These are phyloP conservation scores for Amniataba percoides DNA, from an alignment of 2,797 vertebrate genomes.

Conservation along the genomic window DNA sequence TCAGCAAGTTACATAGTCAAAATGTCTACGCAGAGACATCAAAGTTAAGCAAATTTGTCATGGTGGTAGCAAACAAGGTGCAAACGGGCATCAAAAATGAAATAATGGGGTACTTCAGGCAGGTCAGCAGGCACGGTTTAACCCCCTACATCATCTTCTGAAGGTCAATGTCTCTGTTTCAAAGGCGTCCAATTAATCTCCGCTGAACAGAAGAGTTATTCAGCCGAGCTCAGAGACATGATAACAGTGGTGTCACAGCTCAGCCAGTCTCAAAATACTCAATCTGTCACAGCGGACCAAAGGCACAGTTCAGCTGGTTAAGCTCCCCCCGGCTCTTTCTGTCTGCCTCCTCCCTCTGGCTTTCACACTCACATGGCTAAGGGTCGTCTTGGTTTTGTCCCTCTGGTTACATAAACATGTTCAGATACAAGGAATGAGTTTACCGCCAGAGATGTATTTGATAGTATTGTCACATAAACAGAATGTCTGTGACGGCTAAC, in stretches of 20 bases:
- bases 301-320: slow-evolving; percentile 43
- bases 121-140: slow-evolving; percentile 21
- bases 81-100: slow-evolving; percentile 20
- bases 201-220: slow-evolving; percentile 42
- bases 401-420: slow-evolving; percentile 17
- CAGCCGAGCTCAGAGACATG: slow-evolving; percentile 44
- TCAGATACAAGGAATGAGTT: background rate
- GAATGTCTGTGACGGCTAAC: background rate
- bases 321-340: slow-evolving; percentile 27
- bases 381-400: slow-evolving; percentile 15
- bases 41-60: background rate
- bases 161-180: slow-evolving; percentile 44
- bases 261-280: slow-evolving; percentile 54
- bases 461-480: background rate
- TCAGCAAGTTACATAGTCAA: slow-evolving; percentile 3
- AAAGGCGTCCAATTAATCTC: slow-evolving; percentile 52
- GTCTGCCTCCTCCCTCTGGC: slow-evolving; percentile 12
- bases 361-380: slow-evolving; percentile 18
- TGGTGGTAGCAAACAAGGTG: background rate
- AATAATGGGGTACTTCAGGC: background rate
- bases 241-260: slow-evolving; percentile 45
- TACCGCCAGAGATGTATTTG: background rate
- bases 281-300: slow-evolving; percentile 50
- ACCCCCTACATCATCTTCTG: slow-evolving; percentile 22
- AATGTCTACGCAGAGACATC: background rate